Base-by-base conservation (phyloP, 2,113 vertebrate species). In the Scortum barcoo region DNA sequence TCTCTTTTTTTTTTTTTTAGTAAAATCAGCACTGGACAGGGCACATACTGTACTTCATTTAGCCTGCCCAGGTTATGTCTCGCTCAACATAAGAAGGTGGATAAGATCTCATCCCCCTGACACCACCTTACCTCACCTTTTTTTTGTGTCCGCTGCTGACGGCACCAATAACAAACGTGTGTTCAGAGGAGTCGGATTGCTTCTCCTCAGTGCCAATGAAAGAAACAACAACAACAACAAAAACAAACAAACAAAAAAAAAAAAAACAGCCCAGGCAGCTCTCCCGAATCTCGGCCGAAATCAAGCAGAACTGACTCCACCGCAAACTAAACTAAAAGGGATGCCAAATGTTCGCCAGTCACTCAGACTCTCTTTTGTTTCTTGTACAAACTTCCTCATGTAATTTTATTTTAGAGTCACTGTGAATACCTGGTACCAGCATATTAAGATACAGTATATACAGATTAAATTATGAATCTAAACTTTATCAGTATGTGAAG, bases 371-470 rank as follows among this genome's bases (percentile, higher is more conserved):
- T 89, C 60, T 86, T n/a, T n/a, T 87, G 76, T 92, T 89, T 87
- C 71, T 88, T 93, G 93, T 94, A 94, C 81, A 95, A 85, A 93
- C 67, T 85, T 92, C 83, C 84, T 93, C 87, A 91, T 94, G 92
- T 92, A 86, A 91, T 86, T 88, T 95, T 90, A 86, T 92, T 95
- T 94, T 94, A 92, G 90, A 93, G 94, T 95, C 94, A 96, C 95
- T 96, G 95, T 96, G 95, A 96, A 94, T 93, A 94, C 88, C 90
- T 87, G 95, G 94, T 96, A 96, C 95, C 95, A 95, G 95, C 95
- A 96, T 94, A 94, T 91, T 92, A 93, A 87, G 79, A 94, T 93
- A 93, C 81, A 88, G 85, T 92, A 93, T 94, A 95, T 93, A 89
- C 88, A 92, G 84, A 95, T 95, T 83, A 94, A 94, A 92, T 93